Evolutionary conservation across 2,888 invertebrate species (phyloP).

Genomic region (Philopedon plagiatum): DNA sequence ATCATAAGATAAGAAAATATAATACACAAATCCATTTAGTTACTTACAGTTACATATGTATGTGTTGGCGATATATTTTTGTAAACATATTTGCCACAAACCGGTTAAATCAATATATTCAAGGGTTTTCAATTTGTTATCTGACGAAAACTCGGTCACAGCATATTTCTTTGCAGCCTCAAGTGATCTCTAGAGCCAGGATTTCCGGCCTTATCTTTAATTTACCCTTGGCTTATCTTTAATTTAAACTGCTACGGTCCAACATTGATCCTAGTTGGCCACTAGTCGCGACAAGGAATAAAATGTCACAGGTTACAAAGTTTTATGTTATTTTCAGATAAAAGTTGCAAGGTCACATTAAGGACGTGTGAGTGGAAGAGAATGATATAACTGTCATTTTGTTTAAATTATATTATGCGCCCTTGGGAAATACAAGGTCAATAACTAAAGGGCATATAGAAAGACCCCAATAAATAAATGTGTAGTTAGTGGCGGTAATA

Average conservation of each 20-base stretch:
- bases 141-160: slow-evolving; percentile 2
- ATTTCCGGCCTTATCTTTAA: slow-evolving; percentile 11
- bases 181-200: slow-evolving; percentile 3
- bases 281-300: background rate
- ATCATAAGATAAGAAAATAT: too few species aligned
- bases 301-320: slow-evolving; percentile 3
- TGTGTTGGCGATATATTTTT: too few species aligned
- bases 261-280: background rate
- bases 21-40: too few species aligned
- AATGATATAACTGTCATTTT: too few species aligned
- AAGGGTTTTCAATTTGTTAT: background rate
- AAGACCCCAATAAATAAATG: too few species aligned
- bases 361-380: background rate
- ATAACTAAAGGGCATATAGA: background rate
- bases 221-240: slow-evolving; percentile 15
- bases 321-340: background rate
- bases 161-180: slow-evolving; percentile 1
- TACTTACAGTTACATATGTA: too few species aligned
- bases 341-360: background rate
- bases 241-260: slow-evolving; percentile 11
- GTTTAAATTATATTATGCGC: background rate
- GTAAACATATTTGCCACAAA: too few species aligned
- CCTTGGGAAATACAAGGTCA: background rate
- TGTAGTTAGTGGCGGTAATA: too few species aligned
- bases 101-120: too few species aligned